Percentiles rank a stretch among this genome's conserved stretches.
phyloP scores from a whole-genome alignment of 1,140 invertebrate species.

The Pinna nobilis region DNA sequence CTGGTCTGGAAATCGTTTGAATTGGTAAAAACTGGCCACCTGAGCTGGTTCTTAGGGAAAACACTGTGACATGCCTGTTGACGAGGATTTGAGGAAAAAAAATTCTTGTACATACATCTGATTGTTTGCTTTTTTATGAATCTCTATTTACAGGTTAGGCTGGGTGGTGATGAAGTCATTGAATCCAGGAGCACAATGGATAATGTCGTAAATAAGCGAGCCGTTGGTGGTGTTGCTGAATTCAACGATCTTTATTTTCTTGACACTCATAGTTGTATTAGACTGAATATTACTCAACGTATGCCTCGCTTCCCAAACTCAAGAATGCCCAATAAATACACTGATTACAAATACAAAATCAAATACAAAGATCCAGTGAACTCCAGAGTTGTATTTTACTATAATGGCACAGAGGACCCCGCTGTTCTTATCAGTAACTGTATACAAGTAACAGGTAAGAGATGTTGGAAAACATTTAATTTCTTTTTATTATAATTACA shows the following conservation, averaged over 20 bases:
- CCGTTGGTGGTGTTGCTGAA: conserved; percentile 11
- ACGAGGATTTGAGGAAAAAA: neutral
- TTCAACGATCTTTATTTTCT: conserved; percentile 39
- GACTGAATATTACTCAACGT: conserved; percentile 41
- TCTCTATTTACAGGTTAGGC: conserved; percentile 35
- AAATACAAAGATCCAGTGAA: neutral
- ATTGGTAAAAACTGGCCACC: neutral
- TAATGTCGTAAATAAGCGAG: conserved; percentile 33
- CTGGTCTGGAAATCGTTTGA: neutral
- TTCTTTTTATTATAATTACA: no score
- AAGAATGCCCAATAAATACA: conserved; percentile 38
- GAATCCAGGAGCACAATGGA: conserved; percentile 17
- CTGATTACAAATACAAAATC: conserved; percentile 15
- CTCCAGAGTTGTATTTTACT: neutral
- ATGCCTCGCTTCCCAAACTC: conserved; percentile 32
- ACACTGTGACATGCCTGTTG: neutral
- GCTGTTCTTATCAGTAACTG: conserved; percentile 31
- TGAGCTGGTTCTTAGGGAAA: neutral
- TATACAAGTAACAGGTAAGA: conserved; percentile 34
- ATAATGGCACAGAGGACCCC: conserved; percentile 21
- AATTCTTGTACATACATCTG: neutral
- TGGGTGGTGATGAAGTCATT: conserved; percentile 30
- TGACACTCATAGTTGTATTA: conserved; percentile 34
- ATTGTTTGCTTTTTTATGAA: neutral
- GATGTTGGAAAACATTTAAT: no score